A percentile compares a stretch with the other conserved stretches of the same genome.
Evolutionary conservation across 2,113 vertebrate species (phyloP).

Genomic region (Cricetomys ansorgei): DNA sequence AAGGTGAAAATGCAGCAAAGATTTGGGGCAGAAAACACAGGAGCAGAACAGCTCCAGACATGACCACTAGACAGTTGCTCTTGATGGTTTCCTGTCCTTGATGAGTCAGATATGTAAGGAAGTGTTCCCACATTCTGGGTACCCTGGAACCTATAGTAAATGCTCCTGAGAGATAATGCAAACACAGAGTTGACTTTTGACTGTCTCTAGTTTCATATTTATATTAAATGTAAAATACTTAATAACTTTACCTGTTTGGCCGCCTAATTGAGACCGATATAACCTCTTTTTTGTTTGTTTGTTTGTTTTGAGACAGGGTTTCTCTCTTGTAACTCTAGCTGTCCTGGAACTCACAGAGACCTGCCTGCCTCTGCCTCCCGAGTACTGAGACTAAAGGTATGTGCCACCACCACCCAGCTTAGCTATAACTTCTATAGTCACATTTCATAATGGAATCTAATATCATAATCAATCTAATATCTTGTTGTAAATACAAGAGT

Average conservation of each 20-base stretch:
- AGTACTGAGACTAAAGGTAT: too few species aligned
- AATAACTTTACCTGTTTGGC: background rate
- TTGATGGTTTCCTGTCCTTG: background rate
- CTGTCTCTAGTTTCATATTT: background rate
- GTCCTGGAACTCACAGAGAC: too few species aligned
- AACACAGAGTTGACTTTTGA: background rate
- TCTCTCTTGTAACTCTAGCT: too few species aligned
- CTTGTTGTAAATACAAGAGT: background rate
- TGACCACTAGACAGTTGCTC: background rate
- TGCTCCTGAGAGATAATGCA: background rate
- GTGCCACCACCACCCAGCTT: too few species aligned
- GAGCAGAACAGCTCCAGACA: background rate
- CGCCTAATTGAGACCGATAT: background rate
- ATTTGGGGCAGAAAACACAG: background rate
- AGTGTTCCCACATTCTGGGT: background rate
- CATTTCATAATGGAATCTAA: background rate
- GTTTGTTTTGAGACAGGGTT: too few species aligned
- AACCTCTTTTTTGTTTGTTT: too few species aligned
- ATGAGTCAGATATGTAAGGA: background rate
- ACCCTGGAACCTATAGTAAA: background rate
- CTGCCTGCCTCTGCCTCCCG: too few species aligned
- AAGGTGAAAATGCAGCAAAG: background rate
- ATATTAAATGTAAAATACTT: too few species aligned
- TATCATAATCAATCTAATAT: too few species aligned
- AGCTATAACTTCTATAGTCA: background rate